Evolutionary conservation across 2,797 vertebrate species (phyloP).

Genomic region (Gymnoscopelus microlampas): DNA sequence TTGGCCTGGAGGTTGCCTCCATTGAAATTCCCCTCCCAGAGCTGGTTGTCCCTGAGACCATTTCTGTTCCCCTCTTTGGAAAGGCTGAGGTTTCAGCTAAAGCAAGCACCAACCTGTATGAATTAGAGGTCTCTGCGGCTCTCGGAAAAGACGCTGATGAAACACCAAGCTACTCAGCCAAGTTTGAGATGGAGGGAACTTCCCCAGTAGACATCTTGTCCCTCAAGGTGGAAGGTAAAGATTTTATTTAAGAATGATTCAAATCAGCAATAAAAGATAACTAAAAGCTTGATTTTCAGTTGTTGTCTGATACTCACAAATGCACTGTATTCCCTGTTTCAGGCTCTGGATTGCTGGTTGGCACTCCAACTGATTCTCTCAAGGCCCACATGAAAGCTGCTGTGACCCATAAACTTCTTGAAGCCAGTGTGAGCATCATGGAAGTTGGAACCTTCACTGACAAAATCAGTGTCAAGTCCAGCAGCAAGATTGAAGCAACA

Average conservation of each 20-base stretch:
- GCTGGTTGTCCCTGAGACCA: constrained; percentile 82
- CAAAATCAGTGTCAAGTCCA: constrained; percentile 69
- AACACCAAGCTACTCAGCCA: constrained; percentile 76
- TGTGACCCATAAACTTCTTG: constrained; percentile 85
- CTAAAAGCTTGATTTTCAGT: too few relatives aligned
- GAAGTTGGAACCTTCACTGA: constrained; percentile 72
- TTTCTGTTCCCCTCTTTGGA: constrained; percentile 85
- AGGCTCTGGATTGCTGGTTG: constrained; percentile 86
- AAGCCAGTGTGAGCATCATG: constrained; percentile 79
- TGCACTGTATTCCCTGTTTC: too few relatives aligned
- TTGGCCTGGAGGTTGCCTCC: constrained; percentile 83
- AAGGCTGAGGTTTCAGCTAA: constrained; percentile 84
- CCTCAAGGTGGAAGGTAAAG: constrained; percentile 85
- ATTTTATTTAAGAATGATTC: not conserved
- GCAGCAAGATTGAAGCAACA: constrained; percentile 76
- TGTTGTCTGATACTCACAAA: not conserved
- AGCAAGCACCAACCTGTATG: constrained; percentile 90
- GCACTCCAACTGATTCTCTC: constrained; percentile 63
- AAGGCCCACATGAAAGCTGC: constrained; percentile 78
- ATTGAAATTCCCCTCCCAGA: constrained; percentile 83
- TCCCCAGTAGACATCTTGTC: constrained; percentile 87
- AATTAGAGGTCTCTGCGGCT: constrained; percentile 83
- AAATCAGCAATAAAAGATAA: not conserved
- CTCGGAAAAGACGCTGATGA: constrained; percentile 83
- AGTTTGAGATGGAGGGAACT: constrained; percentile 80